Evolutionary conservation across 1,140 invertebrate genomes (phyloP).

Genomic region (Ctenoplectra terminalis): DNA sequence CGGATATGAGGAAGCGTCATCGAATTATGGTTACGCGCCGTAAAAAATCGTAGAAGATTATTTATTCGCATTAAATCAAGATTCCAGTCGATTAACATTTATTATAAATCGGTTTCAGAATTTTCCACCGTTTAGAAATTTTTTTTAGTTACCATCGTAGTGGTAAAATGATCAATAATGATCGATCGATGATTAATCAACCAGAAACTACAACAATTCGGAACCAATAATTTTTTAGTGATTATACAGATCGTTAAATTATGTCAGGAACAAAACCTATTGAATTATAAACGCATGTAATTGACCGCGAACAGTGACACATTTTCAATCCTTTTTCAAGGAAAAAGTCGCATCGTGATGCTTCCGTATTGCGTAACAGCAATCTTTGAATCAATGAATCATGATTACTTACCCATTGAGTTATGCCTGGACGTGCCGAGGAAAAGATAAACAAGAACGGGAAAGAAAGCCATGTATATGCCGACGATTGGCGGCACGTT

Average conservation of each 20-base stretch:
- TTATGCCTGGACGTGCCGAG: constrained; percentile 96
- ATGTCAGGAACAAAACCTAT: no score
- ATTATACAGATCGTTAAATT: no score
- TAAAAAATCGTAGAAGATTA: neutral
- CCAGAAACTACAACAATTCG: no score
- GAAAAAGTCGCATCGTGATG: neutral
- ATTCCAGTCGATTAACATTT: neutral
- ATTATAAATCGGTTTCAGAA: accelerated
- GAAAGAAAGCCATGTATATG: constrained; percentile 97
- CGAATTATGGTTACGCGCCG: neutral
- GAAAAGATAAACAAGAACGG: constrained; percentile 93
- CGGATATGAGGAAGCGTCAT: neutral
- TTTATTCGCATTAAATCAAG: neutral
- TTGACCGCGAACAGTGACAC: no score
- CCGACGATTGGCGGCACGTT: constrained; percentile 94
- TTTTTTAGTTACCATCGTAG: no score
- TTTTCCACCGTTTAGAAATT: neutral
- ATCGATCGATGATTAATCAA: neutral
- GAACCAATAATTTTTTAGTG: no score
- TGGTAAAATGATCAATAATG: no score
- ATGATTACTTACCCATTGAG: constrained; percentile 89
- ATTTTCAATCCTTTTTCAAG: no score
- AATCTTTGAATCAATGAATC: neutral
- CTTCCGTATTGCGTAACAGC: constrained; percentile 4
- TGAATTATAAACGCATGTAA: no score